Base-by-base conservation (phyloP, 2,888 invertebrate genomes). In the Drosophila mettleri region DNA sequence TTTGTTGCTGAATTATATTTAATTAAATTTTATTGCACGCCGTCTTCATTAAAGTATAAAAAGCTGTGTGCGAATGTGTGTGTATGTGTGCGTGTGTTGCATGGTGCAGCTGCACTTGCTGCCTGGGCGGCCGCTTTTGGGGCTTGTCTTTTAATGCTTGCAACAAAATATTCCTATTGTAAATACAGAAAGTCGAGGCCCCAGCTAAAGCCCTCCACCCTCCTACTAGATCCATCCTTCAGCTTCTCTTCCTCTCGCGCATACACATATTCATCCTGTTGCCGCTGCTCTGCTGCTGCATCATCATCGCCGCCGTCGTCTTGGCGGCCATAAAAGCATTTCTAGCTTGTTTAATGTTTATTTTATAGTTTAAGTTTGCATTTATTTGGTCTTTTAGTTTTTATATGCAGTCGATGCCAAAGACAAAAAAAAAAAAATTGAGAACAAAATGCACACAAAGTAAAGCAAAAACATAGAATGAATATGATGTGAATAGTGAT, bases 311-410 rank as follows among this genome's bases (percentile, higher is more conserved):
- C 57, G 69, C 27, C 74, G 66, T 66, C 81, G 63, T 81, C 85
- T 86, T 75, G 78, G 85, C 69, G 75, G 87, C 67, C 78, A 87
- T 88, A 88, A 88, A 88, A 89, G 68, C 77, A 89, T 89, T 90
- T 89, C 88, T 82, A 85, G 83, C 85, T 84, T 82, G 83, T 86
- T 90, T 89, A 89, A 89, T 88, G 88, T 85, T 89, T 87, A 89
- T 89, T 90, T 89, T 89, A 89, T 89, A 88, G 90, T 89, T 90
- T 78, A 90, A 89, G 89, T 89, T 89, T 78, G 88, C 84, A 84
- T 90, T 90, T 89, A 80, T 86, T 83, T 88, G 81, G 83, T 79
- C 78, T 78, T 88, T 90, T 90, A 84, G 80, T 78, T 90, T 81
- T 90, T 87, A 89, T 86, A 80, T 61, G 67, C 69, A 51, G 68